Percentiles rank a stretch among this genome's conserved stretches.
These are phyloP conservation scores for Tenualosa ilisha DNA, from an alignment of 2,797 vertebrate genomes.

Conservation along the genomic window DNA sequence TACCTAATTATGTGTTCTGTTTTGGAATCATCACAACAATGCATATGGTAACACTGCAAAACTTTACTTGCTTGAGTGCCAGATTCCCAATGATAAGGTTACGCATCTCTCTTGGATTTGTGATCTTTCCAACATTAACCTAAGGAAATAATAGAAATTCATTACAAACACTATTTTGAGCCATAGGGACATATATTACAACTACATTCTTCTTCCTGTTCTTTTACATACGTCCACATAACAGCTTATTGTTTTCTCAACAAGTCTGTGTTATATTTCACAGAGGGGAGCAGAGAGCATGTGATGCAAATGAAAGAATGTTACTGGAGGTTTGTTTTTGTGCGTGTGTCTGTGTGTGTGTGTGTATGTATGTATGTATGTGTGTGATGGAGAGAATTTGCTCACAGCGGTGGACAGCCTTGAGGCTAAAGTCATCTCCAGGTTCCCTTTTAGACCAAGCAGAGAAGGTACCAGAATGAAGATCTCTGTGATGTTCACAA, in stretches of 20 bases:
- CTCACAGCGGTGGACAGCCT: constrained; percentile 92
- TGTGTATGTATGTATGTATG: not conserved
- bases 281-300: constrained; percentile 36
- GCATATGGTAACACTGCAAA: not conserved
- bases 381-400: not conserved
- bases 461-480: constrained; percentile 94
- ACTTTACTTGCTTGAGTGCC: constrained; percentile 89
- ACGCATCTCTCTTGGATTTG: constrained; percentile 86
- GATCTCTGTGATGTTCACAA: constrained; percentile 89
- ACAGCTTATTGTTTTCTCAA: constrained; percentile 38
- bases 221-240: not conserved
- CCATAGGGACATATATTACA: not conserved
- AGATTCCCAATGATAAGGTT: constrained; percentile 90
- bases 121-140: constrained; percentile 92
- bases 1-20: not conserved
- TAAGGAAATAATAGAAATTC: constrained; percentile 50
- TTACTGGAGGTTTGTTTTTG: not conserved
- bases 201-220: not conserved
- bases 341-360: not conserved
- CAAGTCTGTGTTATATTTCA: constrained; percentile 57
- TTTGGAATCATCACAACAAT: not conserved
- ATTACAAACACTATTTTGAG: not conserved
- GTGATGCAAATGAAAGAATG: constrained; percentile 38
- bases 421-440: constrained; percentile 97
- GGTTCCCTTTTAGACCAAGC: constrained; percentile 95